Evolutionary conservation across 2,888 invertebrate species (phyloP).

Genomic region (Acrocyrtus sp.): DNA sequence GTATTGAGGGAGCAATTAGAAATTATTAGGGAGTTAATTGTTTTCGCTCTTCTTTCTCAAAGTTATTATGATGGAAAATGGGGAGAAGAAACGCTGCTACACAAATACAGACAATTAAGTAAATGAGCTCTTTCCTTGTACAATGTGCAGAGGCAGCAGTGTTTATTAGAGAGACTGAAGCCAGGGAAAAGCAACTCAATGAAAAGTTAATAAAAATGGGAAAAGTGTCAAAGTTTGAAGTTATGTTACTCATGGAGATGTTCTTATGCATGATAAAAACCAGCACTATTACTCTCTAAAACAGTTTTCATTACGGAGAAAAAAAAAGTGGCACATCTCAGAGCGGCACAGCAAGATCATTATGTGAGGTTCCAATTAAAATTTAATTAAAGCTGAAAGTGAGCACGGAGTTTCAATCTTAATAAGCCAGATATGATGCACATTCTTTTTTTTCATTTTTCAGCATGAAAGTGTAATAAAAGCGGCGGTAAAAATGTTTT

Average conservation of each 20-base stretch:
- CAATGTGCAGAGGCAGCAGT: not conserved
- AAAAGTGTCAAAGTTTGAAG: not conserved
- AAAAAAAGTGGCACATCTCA: no score
- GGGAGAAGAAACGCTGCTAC: conserved; percentile 3
- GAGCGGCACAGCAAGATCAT: not conserved
- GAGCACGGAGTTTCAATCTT: not conserved
- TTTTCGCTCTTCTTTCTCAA: conserved; percentile 40
- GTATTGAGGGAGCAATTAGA: conserved; percentile 57
- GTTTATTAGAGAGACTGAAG: not conserved
- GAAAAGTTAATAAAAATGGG: not conserved
- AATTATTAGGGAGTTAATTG: conserved; percentile 56
- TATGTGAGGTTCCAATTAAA: not conserved
- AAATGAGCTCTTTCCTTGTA: not conserved
- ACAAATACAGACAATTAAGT: not conserved
- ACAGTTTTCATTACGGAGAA: no score
- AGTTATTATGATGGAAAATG: not conserved
- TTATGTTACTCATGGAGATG: not conserved
- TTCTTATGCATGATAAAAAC: not conserved
- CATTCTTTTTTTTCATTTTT: not conserved
- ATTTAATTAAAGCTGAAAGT: not conserved
- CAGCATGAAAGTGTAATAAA: no score
- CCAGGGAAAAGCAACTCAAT: not conserved
- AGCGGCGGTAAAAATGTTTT: no score
- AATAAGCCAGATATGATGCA: no score
- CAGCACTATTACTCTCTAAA: no score